A percentile compares a stretch with the other conserved stretches of the same genome.
phyloP scores from a whole-genome alignment of 2,888 invertebrate species.

The Philaethria dido region DNA sequence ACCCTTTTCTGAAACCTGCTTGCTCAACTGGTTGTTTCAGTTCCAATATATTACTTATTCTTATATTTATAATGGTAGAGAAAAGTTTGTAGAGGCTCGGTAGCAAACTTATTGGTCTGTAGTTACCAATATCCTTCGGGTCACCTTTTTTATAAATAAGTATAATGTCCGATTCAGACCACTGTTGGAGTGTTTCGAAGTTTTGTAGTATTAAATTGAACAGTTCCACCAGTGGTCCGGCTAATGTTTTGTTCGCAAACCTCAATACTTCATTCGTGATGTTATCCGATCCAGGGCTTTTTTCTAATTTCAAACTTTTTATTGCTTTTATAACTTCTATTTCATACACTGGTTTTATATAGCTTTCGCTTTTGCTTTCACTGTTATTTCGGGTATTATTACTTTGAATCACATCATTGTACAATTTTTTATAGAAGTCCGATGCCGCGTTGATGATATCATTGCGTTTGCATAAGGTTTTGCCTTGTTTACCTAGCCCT shows the following conservation, averaged over 20 bases:
- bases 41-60: background rate
- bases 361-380: background rate
- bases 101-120: background rate
- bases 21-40: too few relatives aligned
- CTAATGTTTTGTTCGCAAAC: constrained; percentile 6
- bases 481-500: background rate
- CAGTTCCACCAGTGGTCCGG: constrained; percentile 25
- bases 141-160: constrained; percentile 30
- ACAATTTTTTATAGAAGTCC: constrained; percentile 35
- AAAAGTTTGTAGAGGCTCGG: background rate
- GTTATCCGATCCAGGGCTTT: constrained; percentile 34
- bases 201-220: constrained; percentile 23
- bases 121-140: background rate
- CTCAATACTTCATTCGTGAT: constrained; percentile 39
- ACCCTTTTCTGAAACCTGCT: background rate
- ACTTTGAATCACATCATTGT: background rate
- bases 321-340: background rate
- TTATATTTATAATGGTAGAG: background rate
- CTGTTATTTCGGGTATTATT: too few relatives aligned
- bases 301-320: constrained; percentile 33
- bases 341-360: background rate
- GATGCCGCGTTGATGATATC: too few relatives aligned
- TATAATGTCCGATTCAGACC: constrained; percentile 32
- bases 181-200: constrained; percentile 21
- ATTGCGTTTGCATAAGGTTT: constrained; percentile 26